Evolutionary conservation across 2,888 invertebrate species (phyloP).

Genomic region (Diploptera punctata): DNA sequence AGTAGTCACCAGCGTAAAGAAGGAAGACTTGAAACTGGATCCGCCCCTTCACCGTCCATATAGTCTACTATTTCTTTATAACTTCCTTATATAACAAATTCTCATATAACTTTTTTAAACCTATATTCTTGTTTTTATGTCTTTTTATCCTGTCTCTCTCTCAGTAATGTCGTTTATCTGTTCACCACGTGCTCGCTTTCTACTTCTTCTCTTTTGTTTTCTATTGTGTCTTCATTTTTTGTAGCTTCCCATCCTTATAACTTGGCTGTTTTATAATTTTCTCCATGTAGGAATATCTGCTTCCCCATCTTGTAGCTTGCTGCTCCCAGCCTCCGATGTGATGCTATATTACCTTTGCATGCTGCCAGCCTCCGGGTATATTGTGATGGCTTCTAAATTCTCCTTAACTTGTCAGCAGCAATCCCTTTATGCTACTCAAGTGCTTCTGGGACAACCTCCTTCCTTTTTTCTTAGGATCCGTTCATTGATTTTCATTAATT

Average conservation of each 20-base stretch:
- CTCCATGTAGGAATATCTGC: slow-evolving; percentile 21
- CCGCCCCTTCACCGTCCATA: slow-evolving; percentile 15
- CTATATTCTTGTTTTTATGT: slow-evolving; percentile 16
- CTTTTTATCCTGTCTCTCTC: not conserved
- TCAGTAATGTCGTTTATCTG: slow-evolving; percentile 15
- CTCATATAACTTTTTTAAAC: slow-evolving; percentile 24
- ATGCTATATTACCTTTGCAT: slow-evolving; percentile 34
- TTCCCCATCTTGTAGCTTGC: too few relatives aligned
- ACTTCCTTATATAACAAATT: slow-evolving; percentile 36
- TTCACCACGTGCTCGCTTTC: not conserved
- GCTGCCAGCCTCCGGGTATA: not conserved
- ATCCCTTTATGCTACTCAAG: too few relatives aligned
- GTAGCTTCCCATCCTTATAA: too few relatives aligned
- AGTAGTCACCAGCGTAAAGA: not conserved
- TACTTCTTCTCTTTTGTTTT: not conserved
- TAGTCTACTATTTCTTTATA: slow-evolving; percentile 33
- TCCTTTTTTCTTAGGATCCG: too few relatives aligned
- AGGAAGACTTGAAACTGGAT: not conserved
- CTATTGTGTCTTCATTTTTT: slow-evolving; percentile 1
- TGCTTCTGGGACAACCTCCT: too few relatives aligned
- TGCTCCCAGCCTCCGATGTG: not conserved
- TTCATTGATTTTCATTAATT: too few relatives aligned
- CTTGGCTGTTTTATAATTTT: slow-evolving; percentile 32
- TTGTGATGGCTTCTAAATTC: slow-evolving; percentile 2
- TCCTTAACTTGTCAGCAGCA: slow-evolving; percentile 18